These are phyloP conservation scores for Atractosteus spatula DNA, from an alignment of 2,113 vertebrate genomes.

Conservation along the genomic window DNA sequence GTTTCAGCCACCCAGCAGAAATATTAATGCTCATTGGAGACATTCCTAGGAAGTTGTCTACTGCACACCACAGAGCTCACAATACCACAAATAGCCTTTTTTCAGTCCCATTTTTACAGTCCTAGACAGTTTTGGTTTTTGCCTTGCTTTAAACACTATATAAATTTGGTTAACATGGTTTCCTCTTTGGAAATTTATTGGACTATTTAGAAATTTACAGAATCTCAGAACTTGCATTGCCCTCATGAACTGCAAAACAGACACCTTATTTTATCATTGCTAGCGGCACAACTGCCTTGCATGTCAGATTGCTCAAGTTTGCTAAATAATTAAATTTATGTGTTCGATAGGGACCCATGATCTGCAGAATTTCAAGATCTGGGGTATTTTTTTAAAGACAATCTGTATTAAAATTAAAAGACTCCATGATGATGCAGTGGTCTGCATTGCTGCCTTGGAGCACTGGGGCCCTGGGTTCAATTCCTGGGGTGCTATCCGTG, in stretches of 20 bases:
- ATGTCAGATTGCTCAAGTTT: too few species aligned
- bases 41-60: background rate
- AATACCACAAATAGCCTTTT: background rate
- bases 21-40: background rate
- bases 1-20: background rate
- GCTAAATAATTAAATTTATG: slow-evolving; percentile 10
- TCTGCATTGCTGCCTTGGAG: background rate
- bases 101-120: background rate
- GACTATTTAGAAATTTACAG: background rate
- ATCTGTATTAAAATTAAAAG: background rate
- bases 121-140: slow-evolving; percentile 8
- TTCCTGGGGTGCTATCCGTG: too few species aligned
- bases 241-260: slow-evolving; percentile 5
- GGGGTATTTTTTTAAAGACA: background rate
- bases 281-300: background rate
- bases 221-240: background rate
- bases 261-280: background rate
- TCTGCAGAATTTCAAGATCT: background rate
- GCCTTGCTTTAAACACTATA: background rate
- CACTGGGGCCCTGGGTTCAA: too few species aligned
- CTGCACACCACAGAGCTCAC: background rate
- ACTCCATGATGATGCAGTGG: background rate
- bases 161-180: background rate
- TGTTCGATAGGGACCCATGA: background rate
- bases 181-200: background rate